Conservation (phyloP, 2,888 invertebrate species). For the Andrena bucephala region DNA sequence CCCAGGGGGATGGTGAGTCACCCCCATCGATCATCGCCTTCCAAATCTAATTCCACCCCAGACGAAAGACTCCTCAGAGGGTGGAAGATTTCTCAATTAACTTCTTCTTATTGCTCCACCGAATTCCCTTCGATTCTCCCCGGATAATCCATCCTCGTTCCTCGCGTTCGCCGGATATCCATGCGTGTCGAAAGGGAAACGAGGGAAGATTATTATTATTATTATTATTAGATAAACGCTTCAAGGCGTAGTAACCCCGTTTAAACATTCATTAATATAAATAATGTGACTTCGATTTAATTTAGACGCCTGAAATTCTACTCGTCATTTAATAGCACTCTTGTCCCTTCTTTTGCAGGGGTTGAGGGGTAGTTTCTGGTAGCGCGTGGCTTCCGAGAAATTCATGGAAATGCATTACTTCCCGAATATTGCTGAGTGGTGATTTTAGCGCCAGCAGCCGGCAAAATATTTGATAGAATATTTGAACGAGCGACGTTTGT, state of each 20-base stretch:
- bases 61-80: conserved; percentile 23
- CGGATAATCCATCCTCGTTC: conserved; percentile 5
- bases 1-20: conserved; percentile 34
- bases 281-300: background rate
- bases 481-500: background rate
- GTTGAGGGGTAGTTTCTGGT: background rate
- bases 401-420: background rate
- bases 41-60: conserved; percentile 57
- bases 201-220: no score
- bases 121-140: conserved; percentile 37
- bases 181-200: background rate
- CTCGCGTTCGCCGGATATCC: background rate
- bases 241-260: background rate
- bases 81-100: conserved; percentile 58
- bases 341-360: no score
- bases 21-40: conserved; percentile 63
- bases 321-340: no score
- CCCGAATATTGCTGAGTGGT: no score
- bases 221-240: no score
- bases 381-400: background rate
- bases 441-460: background rate
- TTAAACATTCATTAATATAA: background rate
- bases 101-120: conserved; percentile 41
- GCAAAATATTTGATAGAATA: background rate
- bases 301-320: no score